Evolutionary conservation across 2,113 vertebrate species (phyloP).

Genomic region (Chiloscyllium plagiosum): DNA sequence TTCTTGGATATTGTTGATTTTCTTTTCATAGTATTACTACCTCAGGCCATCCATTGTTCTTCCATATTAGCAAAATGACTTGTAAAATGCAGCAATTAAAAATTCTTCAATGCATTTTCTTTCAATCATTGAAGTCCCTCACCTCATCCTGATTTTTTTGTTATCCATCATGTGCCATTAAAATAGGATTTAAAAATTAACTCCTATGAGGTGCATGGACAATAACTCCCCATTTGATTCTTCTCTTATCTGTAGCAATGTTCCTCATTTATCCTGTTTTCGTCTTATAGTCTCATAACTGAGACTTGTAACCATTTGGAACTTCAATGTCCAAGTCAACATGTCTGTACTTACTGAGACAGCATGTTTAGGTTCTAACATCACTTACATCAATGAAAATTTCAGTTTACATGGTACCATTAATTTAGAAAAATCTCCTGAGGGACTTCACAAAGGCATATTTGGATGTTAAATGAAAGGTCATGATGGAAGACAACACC

Average conservation of each 20-base stretch:
- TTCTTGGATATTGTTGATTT: not conserved
- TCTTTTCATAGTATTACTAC: not conserved
- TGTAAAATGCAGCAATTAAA: not conserved
- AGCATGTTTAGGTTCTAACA: not conserved
- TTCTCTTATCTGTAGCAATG: not conserved
- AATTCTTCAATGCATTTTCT: not conserved
- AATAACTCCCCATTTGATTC: not conserved
- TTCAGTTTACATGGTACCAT: not conserved
- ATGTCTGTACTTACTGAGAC: not conserved
- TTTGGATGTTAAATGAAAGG: not conserved
- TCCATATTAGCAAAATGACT: not conserved
- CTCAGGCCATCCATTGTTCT: not conserved
- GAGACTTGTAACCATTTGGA: not conserved
- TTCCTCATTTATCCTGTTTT: not conserved
- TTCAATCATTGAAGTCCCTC: not conserved
- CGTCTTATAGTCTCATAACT: not conserved
- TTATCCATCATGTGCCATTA: not conserved
- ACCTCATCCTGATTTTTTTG: not conserved
- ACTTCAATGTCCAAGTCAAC: not conserved
- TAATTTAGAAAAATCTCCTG: too few relatives aligned
- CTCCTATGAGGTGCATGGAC: not conserved
- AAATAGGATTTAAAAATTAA: not conserved
- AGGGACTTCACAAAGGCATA: not conserved
- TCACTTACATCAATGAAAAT: not conserved
- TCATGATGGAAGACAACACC: not conserved